Evolutionary conservation across 1,140 invertebrate species (phyloP).

Genomic region (Aricia agestis): DNA sequence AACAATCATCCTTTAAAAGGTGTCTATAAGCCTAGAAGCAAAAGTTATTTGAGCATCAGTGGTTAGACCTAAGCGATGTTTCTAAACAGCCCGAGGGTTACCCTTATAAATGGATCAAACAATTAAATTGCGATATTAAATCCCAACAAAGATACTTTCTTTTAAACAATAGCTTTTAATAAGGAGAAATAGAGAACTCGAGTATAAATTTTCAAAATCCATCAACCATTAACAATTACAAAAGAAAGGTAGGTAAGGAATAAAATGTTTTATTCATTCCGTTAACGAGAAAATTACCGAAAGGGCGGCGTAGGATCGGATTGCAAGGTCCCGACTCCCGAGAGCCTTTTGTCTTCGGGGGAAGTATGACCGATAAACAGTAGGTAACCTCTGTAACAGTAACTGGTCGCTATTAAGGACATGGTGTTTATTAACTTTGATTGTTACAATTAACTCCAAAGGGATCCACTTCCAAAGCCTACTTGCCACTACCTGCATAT

Average conservation of each 20-base stretch:
- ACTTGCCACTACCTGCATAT: too few relatives aligned
- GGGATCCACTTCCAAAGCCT: not conserved
- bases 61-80: not conserved
- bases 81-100: not conserved
- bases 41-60: not conserved
- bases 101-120: conserved; percentile 8
- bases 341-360: conserved; percentile 64
- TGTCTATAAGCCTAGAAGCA: not conserved
- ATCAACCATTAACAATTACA: conserved; percentile 74
- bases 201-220: conserved; percentile 69
- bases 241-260: conserved; percentile 72
- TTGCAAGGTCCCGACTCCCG: conserved; percentile 59
- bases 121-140: conserved; percentile 4
- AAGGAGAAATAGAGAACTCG: conserved; percentile 42
- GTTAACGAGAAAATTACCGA: conserved; percentile 74
- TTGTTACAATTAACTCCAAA: not conserved
- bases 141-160: conserved; percentile 10
- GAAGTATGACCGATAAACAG: conserved; percentile 63
- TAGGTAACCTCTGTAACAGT: conserved; percentile 38
- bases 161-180: conserved; percentile 16
- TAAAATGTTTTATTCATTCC: conserved; percentile 76
- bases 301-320: conserved; percentile 67
- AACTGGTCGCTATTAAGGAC: conserved; percentile 29
- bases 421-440: conserved; percentile 7
- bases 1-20: too few relatives aligned